Evolutionary conservation across 2,888 invertebrate genomes (phyloP), one percentile per base, ranked within the genome.

Genomic region (Dryadula phaetusa): DNA sequence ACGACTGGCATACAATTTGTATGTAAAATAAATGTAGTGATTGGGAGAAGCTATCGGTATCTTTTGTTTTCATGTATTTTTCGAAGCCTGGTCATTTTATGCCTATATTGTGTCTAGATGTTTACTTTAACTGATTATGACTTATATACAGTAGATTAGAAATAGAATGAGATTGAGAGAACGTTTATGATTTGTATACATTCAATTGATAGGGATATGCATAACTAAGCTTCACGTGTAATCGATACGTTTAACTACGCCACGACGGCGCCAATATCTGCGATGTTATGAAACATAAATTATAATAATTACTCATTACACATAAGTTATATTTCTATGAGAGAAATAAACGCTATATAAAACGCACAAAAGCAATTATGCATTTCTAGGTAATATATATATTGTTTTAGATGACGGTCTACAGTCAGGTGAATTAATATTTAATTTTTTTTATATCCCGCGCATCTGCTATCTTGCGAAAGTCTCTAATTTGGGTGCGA

Each of bases 211-310:
- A 52, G 8, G 10, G 4, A 52, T 28, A 32, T 52, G 32, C 28
- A 32, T 52, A 16, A 32, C 18, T 28, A 52, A 49, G 32, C 52
- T 52, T 28, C 28, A 49, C 22, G 47, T 22, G 28, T 28, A 28
- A 22, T 1, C 8, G 49, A 49, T 49, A 28, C 28, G 5, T 49
- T 49, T 28, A 49, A 16, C 14, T 28, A 28, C 49, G 49, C 16
- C 49, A 10, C 28, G 28, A n/a, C 49, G 49, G 49, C 49, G 49
- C 49, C 49, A 16, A 49, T 49, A 49, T 49, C 52, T 32, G 52
- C 12, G 5, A 16, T 52, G n/a, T 49, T 25, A 49, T 25, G 49
- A 25, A n/a, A n/a, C 49, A n/a, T 49, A 25, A 25, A n/a, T n/a
- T n/a, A n/a, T 25, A 49, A 12, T 12, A 37, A 37, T 37, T 37